Conservation (phyloP, 2,113 vertebrate species). For the Puffinus mauretanicus region DNA sequence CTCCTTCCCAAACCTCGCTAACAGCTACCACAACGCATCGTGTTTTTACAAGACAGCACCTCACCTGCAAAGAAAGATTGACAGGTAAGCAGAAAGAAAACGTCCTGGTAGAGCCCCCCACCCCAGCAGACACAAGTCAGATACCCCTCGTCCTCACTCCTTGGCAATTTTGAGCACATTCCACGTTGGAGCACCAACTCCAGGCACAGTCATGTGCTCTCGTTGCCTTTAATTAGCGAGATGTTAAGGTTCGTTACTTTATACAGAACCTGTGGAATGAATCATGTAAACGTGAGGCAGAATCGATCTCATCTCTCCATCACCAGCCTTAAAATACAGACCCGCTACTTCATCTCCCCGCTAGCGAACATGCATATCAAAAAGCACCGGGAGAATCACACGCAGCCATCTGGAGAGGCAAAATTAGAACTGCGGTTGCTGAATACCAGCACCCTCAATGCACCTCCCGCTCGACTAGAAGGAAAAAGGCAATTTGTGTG, state of each 20-base stretch:
- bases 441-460: not conserved
- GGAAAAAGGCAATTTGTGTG: accelerated
- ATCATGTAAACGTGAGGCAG: accelerated
- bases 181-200: not conserved
- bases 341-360: not conserved
- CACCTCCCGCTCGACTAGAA: accelerated
- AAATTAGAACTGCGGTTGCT: not conserved
- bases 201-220: not conserved
- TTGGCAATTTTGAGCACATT: accelerated
- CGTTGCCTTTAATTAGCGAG: accelerated
- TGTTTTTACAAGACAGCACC: not conserved
- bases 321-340: not conserved
- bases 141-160: accelerated
- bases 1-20: not conserved
- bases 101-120: accelerated
- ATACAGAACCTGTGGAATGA: not conserved
- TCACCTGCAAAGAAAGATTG: not conserved
- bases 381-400: not conserved
- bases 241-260: accelerated
- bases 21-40: not conserved
- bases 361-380: not conserved
- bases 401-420: not conserved
- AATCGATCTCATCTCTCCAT: not conserved
- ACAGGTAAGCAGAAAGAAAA: not conserved
- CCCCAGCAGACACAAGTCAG: not conserved